Base-by-base conservation (phyloP, 2,113 vertebrate genomes). In the Callithrix jacchus region DNA sequence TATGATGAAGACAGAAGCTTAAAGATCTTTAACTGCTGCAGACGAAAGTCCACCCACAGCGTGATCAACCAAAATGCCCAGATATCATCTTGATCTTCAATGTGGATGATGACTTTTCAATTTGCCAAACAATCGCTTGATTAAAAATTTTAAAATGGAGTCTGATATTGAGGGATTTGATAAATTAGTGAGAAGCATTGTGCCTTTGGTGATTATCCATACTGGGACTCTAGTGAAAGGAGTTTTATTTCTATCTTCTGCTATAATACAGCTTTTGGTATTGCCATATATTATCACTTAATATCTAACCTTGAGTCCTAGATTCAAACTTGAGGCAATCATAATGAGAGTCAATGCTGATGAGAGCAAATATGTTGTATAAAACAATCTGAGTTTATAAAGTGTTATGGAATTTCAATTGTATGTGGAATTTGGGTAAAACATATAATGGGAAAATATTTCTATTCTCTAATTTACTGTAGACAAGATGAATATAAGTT, bases 221-320 rank as follows among this genome's bases (percentile, higher is more conserved):
- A 23, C 2, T 49, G 42, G 23, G 1, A 54, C 54, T 42, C 66
- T 56, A 58, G 42, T 16, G 54, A 35, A 40, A 54, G 14, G 6
- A 9, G 30, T 52, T 47, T 91, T 45, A 76, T 81, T 6, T 9
- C 77, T n/a, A 56, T 76, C 12, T 9, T 83, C 32, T 89, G 8
- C 8, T 68, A 0, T 81, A 32, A 52, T 12, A 30, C 21, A 74
- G 18, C 32, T n/a, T 21, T 11, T 37, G 56, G 18, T 58, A 18
- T 21, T 81, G 49, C 47, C 25, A 35, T 27, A 37, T 18, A 30
- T 87, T 64, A 56, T 74, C 54, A 91, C 9, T 95, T 92, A 77
- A 61, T 74, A 74, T 94, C 32, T 81, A 82, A 32, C 32, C 61
- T 87, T 30, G n/a, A 61, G 74, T 56, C 86, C 86, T 87, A 37